Percentiles rank a stretch among this genome's conserved stretches.
These are phyloP conservation scores for Bhutanitis thaidina DNA, from an alignment of 2,888 invertebrate species.

Conservation along the genomic window DNA sequence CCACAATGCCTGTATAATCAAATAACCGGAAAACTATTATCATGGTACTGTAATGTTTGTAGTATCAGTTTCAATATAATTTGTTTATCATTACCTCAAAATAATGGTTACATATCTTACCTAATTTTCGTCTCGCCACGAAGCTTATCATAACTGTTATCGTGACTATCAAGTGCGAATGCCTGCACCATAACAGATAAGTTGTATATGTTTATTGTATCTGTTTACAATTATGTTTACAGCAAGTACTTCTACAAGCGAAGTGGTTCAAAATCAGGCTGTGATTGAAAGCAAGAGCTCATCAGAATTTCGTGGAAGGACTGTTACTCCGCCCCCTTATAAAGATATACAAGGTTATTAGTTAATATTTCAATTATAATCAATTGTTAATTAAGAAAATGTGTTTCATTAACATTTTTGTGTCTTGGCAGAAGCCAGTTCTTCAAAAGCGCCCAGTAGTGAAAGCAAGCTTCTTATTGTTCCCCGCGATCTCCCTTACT, in stretches of 20 bases:
- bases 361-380: constrained; percentile 24
- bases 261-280: constrained; percentile 40
- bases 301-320: constrained; percentile 45
- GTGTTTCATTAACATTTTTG: background rate
- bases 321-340: constrained; percentile 52
- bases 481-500: constrained; percentile 70
- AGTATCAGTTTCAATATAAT: background rate
- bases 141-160: constrained; percentile 60
- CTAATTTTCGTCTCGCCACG: constrained; percentile 23
- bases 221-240: constrained; percentile 39
- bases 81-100: constrained; percentile 4
- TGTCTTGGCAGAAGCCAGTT: constrained; percentile 54
- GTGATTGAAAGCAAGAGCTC: constrained; percentile 47
- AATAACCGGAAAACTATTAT: background rate
- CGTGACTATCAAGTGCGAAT: constrained; percentile 56
- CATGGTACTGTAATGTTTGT: background rate
- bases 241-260: constrained; percentile 55
- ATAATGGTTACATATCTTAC: constrained; percentile 5
- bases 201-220: constrained; percentile 26
- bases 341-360: constrained; percentile 60
- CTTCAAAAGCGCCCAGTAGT: constrained; percentile 56
- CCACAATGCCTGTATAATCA: background rate
- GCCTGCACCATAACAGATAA: constrained; percentile 60
- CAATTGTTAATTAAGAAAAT: constrained; percentile 1
- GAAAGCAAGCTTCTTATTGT: constrained; percentile 69